Percentiles rank a stretch among this genome's conserved stretches.
Evolutionary conservation across 2,888 invertebrate species (phyloP).

Genomic region (Diabrotica balteata): DNA sequence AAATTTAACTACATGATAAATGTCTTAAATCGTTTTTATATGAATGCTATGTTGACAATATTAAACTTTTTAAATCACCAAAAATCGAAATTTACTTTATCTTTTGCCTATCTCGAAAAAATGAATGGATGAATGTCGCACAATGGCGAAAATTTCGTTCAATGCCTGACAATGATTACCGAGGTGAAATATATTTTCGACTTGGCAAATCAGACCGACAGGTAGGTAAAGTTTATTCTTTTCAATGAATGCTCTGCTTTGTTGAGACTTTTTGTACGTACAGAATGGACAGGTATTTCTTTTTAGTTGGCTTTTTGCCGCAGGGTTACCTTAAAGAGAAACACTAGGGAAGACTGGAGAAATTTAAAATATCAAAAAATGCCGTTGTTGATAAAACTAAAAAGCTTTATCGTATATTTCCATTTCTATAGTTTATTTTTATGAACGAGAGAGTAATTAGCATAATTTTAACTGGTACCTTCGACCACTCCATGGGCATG

Average conservation of each 20-base stretch:
- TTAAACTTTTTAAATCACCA: background rate
- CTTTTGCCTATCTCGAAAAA: conserved; percentile 16
- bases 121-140: conserved; percentile 43
- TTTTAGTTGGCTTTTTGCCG: conserved; percentile 51
- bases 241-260: conserved; percentile 50
- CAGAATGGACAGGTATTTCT: conserved; percentile 57
- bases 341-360: conserved; percentile 29
- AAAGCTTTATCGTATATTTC: no score
- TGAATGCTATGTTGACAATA: background rate
- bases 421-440: no score
- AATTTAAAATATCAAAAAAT: no score
- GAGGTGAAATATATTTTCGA: conserved; percentile 58
- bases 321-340: conserved; percentile 36
- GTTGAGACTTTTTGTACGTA: conserved; percentile 49
- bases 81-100: background rate
- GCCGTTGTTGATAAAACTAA: no score
- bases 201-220: conserved; percentile 59
- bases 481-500: no score
- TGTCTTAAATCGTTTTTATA: no score
- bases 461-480: no score
- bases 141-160: conserved; percentile 44
- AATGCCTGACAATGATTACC: conserved; percentile 56
- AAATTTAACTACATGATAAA: no score
- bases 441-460: no score
- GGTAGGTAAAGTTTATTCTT: conserved; percentile 57